Evolutionary conservation across 2,888 invertebrate genomes (phyloP).

Genomic region (Penaeus monodon): DNA sequence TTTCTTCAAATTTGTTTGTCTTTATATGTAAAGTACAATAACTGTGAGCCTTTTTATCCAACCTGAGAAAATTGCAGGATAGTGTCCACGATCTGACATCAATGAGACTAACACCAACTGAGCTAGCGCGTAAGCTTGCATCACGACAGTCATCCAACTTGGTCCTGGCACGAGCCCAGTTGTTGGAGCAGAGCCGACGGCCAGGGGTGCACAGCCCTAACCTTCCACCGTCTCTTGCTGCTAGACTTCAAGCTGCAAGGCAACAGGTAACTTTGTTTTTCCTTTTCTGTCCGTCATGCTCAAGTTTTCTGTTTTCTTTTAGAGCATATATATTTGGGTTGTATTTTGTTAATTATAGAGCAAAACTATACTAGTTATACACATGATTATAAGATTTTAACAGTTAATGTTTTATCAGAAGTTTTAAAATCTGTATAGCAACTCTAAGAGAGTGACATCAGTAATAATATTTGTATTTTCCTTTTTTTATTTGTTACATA

Average conservation of each 20-base stretch:
- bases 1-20: too few relatives aligned
- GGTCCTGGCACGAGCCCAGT: slow-evolving; percentile 50
- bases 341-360: too few relatives aligned
- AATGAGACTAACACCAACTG: slow-evolving; percentile 53
- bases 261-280: slow-evolving; percentile 42
- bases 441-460: too few relatives aligned
- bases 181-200: slow-evolving; percentile 39
- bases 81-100: slow-evolving; percentile 50
- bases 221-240: slow-evolving; percentile 45
- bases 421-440: too few relatives aligned
- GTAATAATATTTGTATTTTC: too few relatives aligned
- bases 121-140: slow-evolving; percentile 59
- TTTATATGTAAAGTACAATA: too few relatives aligned
- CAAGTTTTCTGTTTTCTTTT: too few relatives aligned
- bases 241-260: slow-evolving; percentile 57
- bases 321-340: too few relatives aligned
- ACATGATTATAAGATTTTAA: too few relatives aligned
- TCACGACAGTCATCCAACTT: slow-evolving; percentile 59
- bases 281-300: neutral
- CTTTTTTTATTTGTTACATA: too few relatives aligned
- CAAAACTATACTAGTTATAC: too few relatives aligned
- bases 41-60: neutral
- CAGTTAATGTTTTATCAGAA: too few relatives aligned
- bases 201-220: slow-evolving; percentile 36
- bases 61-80: slow-evolving; percentile 31